Evolutionary conservation across 2,888 invertebrate species (phyloP).

Genomic region (Drosophila borborema): DNA sequence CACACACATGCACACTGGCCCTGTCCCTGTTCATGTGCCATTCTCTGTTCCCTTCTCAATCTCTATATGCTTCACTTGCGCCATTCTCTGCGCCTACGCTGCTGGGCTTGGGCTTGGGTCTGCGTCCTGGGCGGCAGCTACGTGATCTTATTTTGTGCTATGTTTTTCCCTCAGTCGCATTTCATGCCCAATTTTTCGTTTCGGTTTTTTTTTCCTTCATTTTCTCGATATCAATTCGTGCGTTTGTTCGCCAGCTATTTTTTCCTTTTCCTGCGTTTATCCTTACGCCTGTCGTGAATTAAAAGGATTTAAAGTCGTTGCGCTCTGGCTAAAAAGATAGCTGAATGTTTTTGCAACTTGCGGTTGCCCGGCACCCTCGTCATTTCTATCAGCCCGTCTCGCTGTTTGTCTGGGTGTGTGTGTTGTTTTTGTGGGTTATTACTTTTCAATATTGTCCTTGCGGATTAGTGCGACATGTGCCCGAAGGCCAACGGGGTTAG

Average conservation of each 20-base stretch:
- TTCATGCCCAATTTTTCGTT: slow-evolving; percentile 73
- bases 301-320: slow-evolving; percentile 77
- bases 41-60: slow-evolving; percentile 40
- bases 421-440: slow-evolving; percentile 83
- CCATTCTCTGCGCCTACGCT: slow-evolving; percentile 72
- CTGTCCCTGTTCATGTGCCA: not conserved
- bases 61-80: slow-evolving; percentile 66
- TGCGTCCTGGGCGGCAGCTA: slow-evolving; percentile 67
- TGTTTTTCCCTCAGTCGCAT: slow-evolving; percentile 56
- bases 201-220: slow-evolving; percentile 13
- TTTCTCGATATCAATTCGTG: slow-evolving; percentile 74
- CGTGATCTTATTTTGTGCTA: slow-evolving; percentile 82
- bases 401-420: slow-evolving; percentile 50
- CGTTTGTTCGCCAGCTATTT: slow-evolving; percentile 51
- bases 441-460: slow-evolving; percentile 85
- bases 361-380: slow-evolving; percentile 73
- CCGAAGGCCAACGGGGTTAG: slow-evolving; percentile 50
- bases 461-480: slow-evolving; percentile 82
- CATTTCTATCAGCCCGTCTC: slow-evolving; percentile 34
- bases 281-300: slow-evolving; percentile 79
- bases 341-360: slow-evolving; percentile 75
- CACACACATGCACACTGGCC: slow-evolving; percentile 9
- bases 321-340: slow-evolving; percentile 67
- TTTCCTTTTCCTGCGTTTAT: slow-evolving; percentile 48
- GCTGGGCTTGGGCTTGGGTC: slow-evolving; percentile 25